Evolutionary conservation across 2,888 invertebrate genomes (phyloP), one percentile per base, ranked within the genome.

Genomic region (Cataglyphis albicans): DNA sequence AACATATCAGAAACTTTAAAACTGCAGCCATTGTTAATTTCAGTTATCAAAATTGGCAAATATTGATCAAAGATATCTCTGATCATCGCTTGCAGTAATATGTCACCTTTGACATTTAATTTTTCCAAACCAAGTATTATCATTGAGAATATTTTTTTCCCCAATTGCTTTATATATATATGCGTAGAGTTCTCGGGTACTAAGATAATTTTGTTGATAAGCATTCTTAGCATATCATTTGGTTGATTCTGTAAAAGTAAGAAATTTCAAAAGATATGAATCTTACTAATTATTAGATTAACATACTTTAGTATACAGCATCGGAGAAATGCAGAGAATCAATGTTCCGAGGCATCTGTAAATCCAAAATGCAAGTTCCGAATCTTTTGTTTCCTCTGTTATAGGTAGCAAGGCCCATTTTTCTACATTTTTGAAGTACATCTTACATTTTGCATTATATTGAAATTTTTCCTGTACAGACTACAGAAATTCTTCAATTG

Each of bases 71-170:
- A 94, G 4, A 94, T 90, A 82, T 93, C 92, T 76, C 92, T 89
- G 9, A 94, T 86, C 52, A 94, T 41, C 0, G 86, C 86, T 83
- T 93, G 93, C 32, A 94, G 84, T 32, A 91, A 88, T 38, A 93
- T 87, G 61, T 94, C 94, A 44, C 90, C 89, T 73, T 91, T 91
- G 18, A 92, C 76, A 55, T 91, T 92, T 15, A 94, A 84, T 65
- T 87, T 86, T 75, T 94, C 93, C n/a, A 94, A 83, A 59, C 94
- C 94, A 41, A 93, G 87, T 18, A 94, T 83, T 29, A 94, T 88
- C 92, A 92, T 93, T 10, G 93, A 93, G 80, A 94, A 94, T 86
- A 94, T 93, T 70, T 85, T 90, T 76, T 93, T 93, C 5, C 92
- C 92, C 12, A 93, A 83, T 25, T 88, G 81, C 48, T 88, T 91